These are phyloP conservation scores for Drosophila subpulchrella DNA, from an alignment of 1,140 invertebrate species.

Conservation along the genomic window DNA sequence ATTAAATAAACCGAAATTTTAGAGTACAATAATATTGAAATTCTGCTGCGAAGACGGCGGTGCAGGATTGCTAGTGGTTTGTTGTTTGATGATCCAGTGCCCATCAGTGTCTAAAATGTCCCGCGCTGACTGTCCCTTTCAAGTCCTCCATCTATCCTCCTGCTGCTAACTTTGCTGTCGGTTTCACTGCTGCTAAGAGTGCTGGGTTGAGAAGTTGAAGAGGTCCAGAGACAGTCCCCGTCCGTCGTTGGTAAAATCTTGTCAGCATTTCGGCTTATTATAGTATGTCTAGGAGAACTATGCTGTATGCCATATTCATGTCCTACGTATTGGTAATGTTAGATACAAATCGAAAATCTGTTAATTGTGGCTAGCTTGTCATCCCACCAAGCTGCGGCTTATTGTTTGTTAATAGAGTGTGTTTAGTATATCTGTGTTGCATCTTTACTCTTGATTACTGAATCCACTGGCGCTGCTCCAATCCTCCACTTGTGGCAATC, in stretches of 20 bases:
- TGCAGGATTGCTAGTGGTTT: conserved; percentile 37
- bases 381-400: conserved; percentile 51
- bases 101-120: conserved; percentile 41
- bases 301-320: conserved; percentile 76
- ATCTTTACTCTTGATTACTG: conserved; percentile 62
- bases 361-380: conserved; percentile 60
- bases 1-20: conserved; percentile 84
- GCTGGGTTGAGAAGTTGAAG: conserved; percentile 3
- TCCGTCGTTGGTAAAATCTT: conserved; percentile 45
- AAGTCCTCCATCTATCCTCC: conserved; percentile 9
- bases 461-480: conserved; percentile 20
- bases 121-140: conserved; percentile 23
- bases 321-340: conserved; percentile 83
- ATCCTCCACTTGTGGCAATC: conserved; percentile 54
- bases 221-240: conserved; percentile 15
- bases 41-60: conserved; percentile 69
- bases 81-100: conserved; percentile 33
- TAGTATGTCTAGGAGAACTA: conserved; percentile 79
- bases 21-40: conserved; percentile 84
- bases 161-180: neutral
- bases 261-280: conserved; percentile 75
- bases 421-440: conserved; percentile 49
- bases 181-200: neutral
- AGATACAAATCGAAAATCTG: conserved; percentile 76
- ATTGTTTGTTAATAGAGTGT: conserved; percentile 65